Percentiles rank a stretch among this genome's conserved stretches.
phyloP scores from a whole-genome alignment of 2,888 invertebrate genomes.

The Endomychus coccineus region DNA sequence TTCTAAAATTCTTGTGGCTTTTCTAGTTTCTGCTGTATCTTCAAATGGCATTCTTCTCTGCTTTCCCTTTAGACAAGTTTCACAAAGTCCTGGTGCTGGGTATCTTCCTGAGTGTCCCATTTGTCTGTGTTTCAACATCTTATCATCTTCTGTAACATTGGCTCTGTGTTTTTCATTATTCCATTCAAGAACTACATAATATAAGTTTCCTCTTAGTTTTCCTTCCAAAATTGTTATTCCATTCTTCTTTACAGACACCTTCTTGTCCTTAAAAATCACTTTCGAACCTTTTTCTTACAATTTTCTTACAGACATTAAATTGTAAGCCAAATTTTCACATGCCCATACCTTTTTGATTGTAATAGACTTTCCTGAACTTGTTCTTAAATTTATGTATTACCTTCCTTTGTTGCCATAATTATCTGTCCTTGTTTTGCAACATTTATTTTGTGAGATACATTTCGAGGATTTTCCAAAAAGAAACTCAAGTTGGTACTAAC shows the following conservation, averaged over 20 bases:
- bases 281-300: conserved; percentile 19
- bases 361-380: conserved; percentile 13
- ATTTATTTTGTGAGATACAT: conserved; percentile 19
- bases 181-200: conserved; percentile 2
- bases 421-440: conserved; percentile 23
- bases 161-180: conserved; percentile 2
- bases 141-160: conserved; percentile 8
- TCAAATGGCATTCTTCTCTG: conserved; percentile 16
- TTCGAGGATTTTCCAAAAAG: conserved; percentile 15
- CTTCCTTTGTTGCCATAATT: conserved; percentile 19
- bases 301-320: conserved; percentile 23
- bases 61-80: conserved; percentile 21
- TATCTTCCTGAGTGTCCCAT: conserved; percentile 23
- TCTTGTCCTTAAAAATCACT: conserved; percentile 18
- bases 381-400: conserved; percentile 19
- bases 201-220: conserved; percentile 11
- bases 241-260: conserved; percentile 16
- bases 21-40: conserved; percentile 16
- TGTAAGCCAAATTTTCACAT: conserved; percentile 20
- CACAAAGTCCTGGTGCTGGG: conserved; percentile 16
- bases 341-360: conserved; percentile 17
- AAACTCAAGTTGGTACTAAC: conserved; percentile 15
- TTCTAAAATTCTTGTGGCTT: conserved; percentile 19
- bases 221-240: conserved; percentile 13
- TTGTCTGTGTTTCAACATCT: conserved; percentile 19